phyloP scores from a whole-genome alignment of 2,797 vertebrate species.

The Columba guinea region DNA sequence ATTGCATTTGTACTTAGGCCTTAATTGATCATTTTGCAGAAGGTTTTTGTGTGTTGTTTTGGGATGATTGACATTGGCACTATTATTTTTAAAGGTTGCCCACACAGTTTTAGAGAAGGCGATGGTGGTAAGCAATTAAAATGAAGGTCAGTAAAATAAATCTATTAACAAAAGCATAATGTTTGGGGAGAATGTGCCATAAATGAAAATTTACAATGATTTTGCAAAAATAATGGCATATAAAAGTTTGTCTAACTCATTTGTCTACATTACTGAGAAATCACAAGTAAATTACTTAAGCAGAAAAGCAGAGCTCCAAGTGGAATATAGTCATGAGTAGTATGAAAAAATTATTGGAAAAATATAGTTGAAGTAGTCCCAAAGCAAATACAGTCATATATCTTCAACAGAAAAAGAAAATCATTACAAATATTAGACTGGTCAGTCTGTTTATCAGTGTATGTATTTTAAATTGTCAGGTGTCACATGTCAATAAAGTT shows the following conservation, averaged over 20 bases:
- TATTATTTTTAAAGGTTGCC: slow-evolving; percentile 62
- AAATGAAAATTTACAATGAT: background rate
- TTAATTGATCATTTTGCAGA: slow-evolving; percentile 52
- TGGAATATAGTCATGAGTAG: background rate
- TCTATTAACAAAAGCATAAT: slow-evolving; percentile 42
- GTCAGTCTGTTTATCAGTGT: background rate
- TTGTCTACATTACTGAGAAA: background rate
- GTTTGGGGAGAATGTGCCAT: background rate
- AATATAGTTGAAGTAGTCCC: background rate
- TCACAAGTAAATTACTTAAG: background rate
- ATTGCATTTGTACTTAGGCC: slow-evolving; percentile 1
- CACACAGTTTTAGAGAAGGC: background rate
- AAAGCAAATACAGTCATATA: background rate
- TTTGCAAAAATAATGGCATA: background rate
- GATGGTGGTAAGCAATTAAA: slow-evolving; percentile 27
- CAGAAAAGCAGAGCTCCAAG: background rate
- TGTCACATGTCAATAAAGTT: background rate
- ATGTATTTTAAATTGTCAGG: background rate
- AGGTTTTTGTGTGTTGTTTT: background rate
- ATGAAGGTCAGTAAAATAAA: slow-evolving; percentile 57
- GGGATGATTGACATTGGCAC: slow-evolving; percentile 26
- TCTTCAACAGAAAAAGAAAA: background rate
- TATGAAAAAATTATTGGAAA: background rate
- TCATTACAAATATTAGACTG: background rate
- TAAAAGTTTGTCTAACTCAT: background rate